phyloP scores from a whole-genome alignment of 2,888 invertebrate genomes.

The Heteromyza rotundicornis region DNA sequence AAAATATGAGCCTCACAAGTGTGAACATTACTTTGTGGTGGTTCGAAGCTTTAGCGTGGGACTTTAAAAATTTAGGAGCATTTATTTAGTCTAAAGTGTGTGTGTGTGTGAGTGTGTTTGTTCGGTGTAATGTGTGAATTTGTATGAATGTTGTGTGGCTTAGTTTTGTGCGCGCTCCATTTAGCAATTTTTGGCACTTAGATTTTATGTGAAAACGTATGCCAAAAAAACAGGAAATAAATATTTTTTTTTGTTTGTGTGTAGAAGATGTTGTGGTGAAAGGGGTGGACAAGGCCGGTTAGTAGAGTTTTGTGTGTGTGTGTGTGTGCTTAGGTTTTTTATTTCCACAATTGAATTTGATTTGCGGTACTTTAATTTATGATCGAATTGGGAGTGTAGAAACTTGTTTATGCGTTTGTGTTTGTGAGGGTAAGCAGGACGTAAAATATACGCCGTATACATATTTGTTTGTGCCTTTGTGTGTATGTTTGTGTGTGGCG shows the following conservation, averaged over 20 bases:
- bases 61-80: not conserved
- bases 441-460: too few relatives aligned
- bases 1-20: too few relatives aligned
- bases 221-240: too few relatives aligned
- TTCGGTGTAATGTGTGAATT: not conserved
- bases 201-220: slow-evolving; percentile 26
- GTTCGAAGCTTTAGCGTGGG: not conserved
- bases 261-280: not conserved
- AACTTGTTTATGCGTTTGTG: not conserved
- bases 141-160: not conserved
- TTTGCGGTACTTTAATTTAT: slow-evolving; percentile 57
- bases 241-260: not conserved
- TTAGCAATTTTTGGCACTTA: slow-evolving; percentile 38
- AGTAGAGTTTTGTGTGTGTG: not conserved
- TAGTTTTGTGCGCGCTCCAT: slow-evolving; percentile 18
- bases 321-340: not conserved
- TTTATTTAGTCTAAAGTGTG: not conserved
- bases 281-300: not conserved
- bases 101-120: slow-evolving; percentile 3
- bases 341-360: slow-evolving; percentile 41
- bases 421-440: too few relatives aligned
- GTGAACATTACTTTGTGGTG: not conserved
- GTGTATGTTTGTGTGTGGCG: not conserved
- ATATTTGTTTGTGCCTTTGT: not conserved
- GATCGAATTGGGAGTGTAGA: slow-evolving; percentile 24